phyloP scores from a whole-genome alignment of 2,113 vertebrate genomes.

The Sigmodon hispidus region DNA sequence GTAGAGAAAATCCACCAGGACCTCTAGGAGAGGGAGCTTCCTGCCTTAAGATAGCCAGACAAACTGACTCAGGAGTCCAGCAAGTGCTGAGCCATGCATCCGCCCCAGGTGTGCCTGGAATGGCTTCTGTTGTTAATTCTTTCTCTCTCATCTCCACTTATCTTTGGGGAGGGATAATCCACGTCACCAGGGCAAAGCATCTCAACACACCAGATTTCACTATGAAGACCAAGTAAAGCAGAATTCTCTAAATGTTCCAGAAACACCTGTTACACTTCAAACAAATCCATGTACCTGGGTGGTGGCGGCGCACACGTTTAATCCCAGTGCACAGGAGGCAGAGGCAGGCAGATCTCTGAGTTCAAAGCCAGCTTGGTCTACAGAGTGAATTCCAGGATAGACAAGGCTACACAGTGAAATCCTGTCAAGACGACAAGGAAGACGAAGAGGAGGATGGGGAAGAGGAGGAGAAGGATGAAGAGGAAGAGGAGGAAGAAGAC shows the following conservation, averaged over 20 bases:
- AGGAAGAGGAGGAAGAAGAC: not conserved
- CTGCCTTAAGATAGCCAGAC: not conserved
- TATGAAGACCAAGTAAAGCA: not conserved
- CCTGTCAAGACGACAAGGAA: no score
- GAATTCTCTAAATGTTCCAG: not conserved
- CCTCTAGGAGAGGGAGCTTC: not conserved
- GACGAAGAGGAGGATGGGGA: no score
- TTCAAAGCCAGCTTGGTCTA: no score
- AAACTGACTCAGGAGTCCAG: not conserved
- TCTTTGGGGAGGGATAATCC: not conserved
- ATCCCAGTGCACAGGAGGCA: no score
- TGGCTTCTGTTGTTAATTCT: not conserved
- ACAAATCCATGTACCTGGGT: not conserved
- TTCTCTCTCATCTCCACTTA: not conserved
- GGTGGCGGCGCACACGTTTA: no score
- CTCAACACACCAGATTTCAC: not conserved
- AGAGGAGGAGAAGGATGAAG: no score
- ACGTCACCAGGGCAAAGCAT: not conserved
- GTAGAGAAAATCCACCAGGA: not conserved
- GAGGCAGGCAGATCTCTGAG: no score
- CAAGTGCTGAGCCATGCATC: not conserved
- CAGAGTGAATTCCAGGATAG: no score
- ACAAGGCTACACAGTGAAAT: no score
- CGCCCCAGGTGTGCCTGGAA: not conserved
- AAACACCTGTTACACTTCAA: not conserved